Evolutionary conservation across 1,140 invertebrate species (phyloP).

Genomic region (Drosophila pectinifera): DNA sequence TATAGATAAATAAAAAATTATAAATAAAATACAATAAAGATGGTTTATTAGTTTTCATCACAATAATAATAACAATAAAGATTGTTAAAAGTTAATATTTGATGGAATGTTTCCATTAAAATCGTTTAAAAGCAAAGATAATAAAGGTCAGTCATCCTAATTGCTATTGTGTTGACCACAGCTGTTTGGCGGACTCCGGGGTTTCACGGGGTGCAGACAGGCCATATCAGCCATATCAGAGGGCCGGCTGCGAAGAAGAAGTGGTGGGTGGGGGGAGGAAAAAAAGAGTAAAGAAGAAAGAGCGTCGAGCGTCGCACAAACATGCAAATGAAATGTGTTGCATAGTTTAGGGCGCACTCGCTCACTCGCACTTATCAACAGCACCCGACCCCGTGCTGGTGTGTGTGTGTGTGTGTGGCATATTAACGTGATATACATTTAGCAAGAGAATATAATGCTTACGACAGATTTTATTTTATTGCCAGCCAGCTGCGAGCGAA

Average conservation of each 20-base stretch:
- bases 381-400: constrained; percentile 20
- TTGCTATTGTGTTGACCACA: background rate
- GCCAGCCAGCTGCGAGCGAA: constrained; percentile 2
- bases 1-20: too few relatives aligned
- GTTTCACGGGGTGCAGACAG: constrained; percentile 30
- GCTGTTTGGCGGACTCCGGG: background rate
- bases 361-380: constrained; percentile 29
- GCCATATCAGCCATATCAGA: constrained; percentile 34
- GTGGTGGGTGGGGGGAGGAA: constrained; percentile 3
- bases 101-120: too few relatives aligned
- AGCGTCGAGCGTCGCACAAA: constrained; percentile 58
- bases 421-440: constrained; percentile 78
- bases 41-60: too few relatives aligned
- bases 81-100: too few relatives aligned
- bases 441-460: constrained; percentile 66
- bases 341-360: constrained; percentile 67
- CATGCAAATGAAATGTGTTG: constrained; percentile 78
- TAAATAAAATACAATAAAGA: too few relatives aligned
- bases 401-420: constrained; percentile 33
- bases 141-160: too few relatives aligned
- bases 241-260: constrained; percentile 30
- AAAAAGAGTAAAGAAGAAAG: background rate
- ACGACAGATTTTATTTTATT: constrained; percentile 51
- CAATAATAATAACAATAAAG: too few relatives aligned
- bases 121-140: too few relatives aligned